phyloP scores from a whole-genome alignment of 2,797 vertebrate genomes.

The Hippoglossus hippoglossus region DNA sequence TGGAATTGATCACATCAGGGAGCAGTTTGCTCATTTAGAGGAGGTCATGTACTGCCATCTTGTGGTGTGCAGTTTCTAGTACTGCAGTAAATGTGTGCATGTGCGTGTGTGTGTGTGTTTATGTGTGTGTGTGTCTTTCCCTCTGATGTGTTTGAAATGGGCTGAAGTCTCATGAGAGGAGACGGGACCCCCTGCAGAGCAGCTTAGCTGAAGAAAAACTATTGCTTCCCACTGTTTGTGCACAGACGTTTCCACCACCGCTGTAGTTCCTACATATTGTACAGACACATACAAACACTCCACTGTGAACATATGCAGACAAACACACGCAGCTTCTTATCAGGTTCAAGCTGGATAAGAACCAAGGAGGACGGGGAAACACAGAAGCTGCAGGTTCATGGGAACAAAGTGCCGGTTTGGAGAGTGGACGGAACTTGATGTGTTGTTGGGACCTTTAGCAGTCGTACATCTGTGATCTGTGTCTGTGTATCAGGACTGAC shows the following conservation, averaged over 20 bases:
- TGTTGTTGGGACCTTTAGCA: slow-evolving; percentile 30
- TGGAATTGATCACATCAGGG: slow-evolving; percentile 24
- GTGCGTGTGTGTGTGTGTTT: background rate
- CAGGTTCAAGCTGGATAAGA: slow-evolving; percentile 10
- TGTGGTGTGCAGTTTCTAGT: slow-evolving; percentile 53
- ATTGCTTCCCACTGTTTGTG: slow-evolving; percentile 22
- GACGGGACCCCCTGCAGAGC: slow-evolving; percentile 40
- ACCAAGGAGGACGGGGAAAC: background rate
- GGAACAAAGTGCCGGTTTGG: slow-evolving; percentile 21
- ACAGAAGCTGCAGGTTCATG: slow-evolving; percentile 6
- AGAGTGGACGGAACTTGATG: slow-evolving; percentile 28
- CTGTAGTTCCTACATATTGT: slow-evolving; percentile 3
- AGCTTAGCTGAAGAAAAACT: slow-evolving; percentile 30
- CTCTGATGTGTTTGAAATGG: slow-evolving; percentile 41
- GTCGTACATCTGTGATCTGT: slow-evolving; percentile 28
- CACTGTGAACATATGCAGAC: background rate
- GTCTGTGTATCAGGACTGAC: slow-evolving; percentile 32
- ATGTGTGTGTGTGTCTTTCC: background rate
- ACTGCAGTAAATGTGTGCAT: background rate
- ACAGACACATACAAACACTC: slow-evolving; percentile 1
- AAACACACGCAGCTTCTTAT: background rate
- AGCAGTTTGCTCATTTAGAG: slow-evolving; percentile 3
- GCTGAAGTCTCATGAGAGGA: slow-evolving; percentile 37
- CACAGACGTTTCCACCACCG: background rate
- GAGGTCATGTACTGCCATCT: slow-evolving; percentile 75